Evolutionary conservation across 2,888 invertebrate species (phyloP).

Genomic region (Oscheius sp.): DNA sequence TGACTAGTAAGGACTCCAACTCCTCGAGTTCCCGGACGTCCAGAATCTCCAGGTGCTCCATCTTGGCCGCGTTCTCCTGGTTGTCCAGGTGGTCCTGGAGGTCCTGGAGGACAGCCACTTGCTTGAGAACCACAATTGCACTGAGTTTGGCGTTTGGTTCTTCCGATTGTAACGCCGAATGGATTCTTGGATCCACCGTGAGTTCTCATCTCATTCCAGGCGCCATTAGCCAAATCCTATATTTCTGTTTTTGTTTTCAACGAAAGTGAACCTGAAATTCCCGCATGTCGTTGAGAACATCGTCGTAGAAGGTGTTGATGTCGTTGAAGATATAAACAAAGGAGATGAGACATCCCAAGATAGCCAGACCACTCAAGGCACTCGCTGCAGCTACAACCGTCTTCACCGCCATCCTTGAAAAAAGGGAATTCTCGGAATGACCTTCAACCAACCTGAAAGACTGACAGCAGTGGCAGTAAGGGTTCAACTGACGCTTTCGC

Average conservation of each 20-base stretch:
- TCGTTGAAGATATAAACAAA: conserved; percentile 49
- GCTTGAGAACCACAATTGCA: conserved; percentile 51
- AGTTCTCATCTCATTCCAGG: conserved; percentile 47
- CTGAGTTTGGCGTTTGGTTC: conserved; percentile 47
- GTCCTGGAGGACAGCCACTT: conserved; percentile 49
- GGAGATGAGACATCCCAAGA: conserved; percentile 39
- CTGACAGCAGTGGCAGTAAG: not conserved
- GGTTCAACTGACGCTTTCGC: not conserved
- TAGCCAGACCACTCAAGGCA: conserved; percentile 36
- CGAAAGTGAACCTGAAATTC: conserved; percentile 32
- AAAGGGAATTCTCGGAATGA: not conserved
- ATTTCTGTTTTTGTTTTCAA: not conserved
- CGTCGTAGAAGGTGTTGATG: conserved; percentile 50
- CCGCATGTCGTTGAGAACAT: conserved; percentile 43
- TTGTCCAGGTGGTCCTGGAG: conserved; percentile 50
- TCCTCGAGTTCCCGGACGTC: conserved; percentile 50
- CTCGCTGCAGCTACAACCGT: conserved; percentile 42
- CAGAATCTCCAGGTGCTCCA: conserved; percentile 41
- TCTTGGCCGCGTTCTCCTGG: conserved; percentile 44
- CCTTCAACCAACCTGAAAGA: not conserved
- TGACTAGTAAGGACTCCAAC: conserved; percentile 34
- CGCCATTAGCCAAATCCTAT: conserved; percentile 31
- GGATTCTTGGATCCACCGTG: conserved; percentile 25
- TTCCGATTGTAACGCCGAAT: conserved; percentile 34
- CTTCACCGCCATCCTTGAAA: conserved; percentile 37